phyloP scores from a whole-genome alignment of 2,888 invertebrate species.

The Drosophila leonis region DNA sequence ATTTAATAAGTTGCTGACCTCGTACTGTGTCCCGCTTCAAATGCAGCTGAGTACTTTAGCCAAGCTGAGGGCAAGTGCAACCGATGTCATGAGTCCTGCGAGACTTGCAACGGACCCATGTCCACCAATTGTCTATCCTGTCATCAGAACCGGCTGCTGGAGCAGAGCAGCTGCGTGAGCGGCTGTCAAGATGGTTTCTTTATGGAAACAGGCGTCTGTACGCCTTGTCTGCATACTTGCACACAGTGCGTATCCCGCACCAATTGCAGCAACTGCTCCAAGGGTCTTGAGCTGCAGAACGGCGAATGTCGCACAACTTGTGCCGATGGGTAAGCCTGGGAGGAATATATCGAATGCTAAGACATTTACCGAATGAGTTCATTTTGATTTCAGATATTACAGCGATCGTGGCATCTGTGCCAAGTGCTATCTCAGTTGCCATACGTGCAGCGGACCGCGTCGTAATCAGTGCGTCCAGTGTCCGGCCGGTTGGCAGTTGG shows the following conservation, averaged over 20 bases:
- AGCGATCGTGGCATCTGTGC: conserved; percentile 93
- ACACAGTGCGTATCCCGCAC: conserved; percentile 91
- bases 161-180: conserved; percentile 90
- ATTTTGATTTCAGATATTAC: conserved; percentile 89
- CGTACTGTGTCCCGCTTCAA: conserved; percentile 37
- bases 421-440: conserved; percentile 93
- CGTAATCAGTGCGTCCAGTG: conserved; percentile 94
- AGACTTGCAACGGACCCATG: conserved; percentile 92
- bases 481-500: conserved; percentile 92
- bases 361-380: neutral
- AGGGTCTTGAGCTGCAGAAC: conserved; percentile 91
- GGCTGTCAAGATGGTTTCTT: conserved; percentile 92
- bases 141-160: conserved; percentile 90
- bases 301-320: conserved; percentile 93
- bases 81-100: conserved; percentile 92
- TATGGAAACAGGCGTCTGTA: conserved; percentile 90
- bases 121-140: conserved; percentile 91
- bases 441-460: conserved; percentile 93
- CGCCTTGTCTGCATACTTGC: conserved; percentile 93
- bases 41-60: conserved; percentile 91
- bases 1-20: neutral
- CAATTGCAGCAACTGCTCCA: conserved; percentile 93
- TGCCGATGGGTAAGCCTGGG: conserved; percentile 87
- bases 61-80: conserved; percentile 90
- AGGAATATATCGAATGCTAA: neutral